Base-by-base conservation (phyloP, 2,113 vertebrate genomes). In the Rhineura floridana region DNA sequence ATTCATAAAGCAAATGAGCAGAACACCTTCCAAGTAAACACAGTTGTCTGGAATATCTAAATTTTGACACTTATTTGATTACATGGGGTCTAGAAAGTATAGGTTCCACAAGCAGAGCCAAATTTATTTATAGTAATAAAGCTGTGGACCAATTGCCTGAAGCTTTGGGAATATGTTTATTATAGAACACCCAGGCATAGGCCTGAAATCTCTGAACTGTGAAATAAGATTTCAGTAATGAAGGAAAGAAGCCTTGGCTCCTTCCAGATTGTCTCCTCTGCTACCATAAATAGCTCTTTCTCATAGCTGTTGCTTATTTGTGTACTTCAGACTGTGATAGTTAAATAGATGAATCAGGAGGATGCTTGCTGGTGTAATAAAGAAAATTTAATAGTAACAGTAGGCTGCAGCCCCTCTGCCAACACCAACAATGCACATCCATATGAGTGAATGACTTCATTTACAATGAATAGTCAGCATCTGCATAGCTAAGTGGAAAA, bases 211-310 rank as follows among this genome's bases (percentile, higher is more conserved):
- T 93, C 81, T 94, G 89, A 93, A 90, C 90, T 87, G 36, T 94
- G 93, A 96, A 96, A 96, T 95, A 93, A 93, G 91, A 93, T 95
- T 96, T 96, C 90, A 94, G 75, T 94, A 93, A 95, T 92, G 94
- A 82, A 93, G 94, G 84, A 91, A 87, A 89, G 91, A 96, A 85
- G 67, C 12, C 2, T 91, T 89, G 91, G 55, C 85, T 85, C 30
- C 91, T 87, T 63, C 82, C 10, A 42, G 92, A 91, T 90, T 91
- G 67, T 85, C 85, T 81, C 86, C 81, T 84, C 84, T 88, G 36
- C 88, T 92, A 69, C 88, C 86, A 44, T 90, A 94, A 96, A 95
- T 91, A 92, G 62, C 46, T 93, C 79, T 12, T 39, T 55, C 3
- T 65, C 19, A 30, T 85, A 79, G n/a, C n/a, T 91, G 85, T 62